Evolutionary conservation across 2,797 vertebrate genomes (phyloP), one percentile per base, ranked within the genome.

Genomic region (Phrynocephalus forsythii): DNA sequence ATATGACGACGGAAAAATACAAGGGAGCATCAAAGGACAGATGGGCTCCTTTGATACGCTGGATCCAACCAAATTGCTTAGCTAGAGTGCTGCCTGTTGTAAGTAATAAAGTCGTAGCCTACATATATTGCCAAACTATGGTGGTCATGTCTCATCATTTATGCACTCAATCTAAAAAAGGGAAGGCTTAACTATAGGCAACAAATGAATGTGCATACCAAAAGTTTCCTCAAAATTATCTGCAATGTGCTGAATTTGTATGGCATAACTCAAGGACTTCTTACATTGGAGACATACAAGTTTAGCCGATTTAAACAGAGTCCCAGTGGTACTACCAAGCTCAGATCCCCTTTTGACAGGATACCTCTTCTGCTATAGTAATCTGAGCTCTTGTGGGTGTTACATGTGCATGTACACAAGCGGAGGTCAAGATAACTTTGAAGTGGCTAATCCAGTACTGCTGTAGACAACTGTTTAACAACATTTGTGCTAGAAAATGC

Each of bases 401-500:
- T 50, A 30, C 8, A 15, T 22, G 13, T 83, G 66, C 73, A 69
- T 87, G 56, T 69, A 56, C 48, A 56, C 73, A 91, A 60, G 22
- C 10, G 50, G 76, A 88, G 8, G 5, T 83, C 83, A 88, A 82
- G 5, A 2, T 82, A 24, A 63, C 10, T 79, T 5, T 66, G n/a
- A 38, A 38, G 67, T 26, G 13, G 1, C 9, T 83, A 89, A 88
- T 83, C 13, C 13, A 80, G 22, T 79, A 80, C 30, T 78, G 66
- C 73, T 1, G 6, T 79, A 6, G 82, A 79, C 8, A 86, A 71
- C 68, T 44, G 50, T 75, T 77, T 63, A 80, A 86, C 60, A 86
- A 76, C 67, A 60, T 86, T 91, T 90, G 22, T 82, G 60, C 22
- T 79, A 86, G 52, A 5, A 89, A 84, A 89, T 88, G 4, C 66